Evolutionary conservation across 2,113 vertebrate species (phyloP), one percentile per base, ranked within the genome.

Genomic region (Hippocampus guttulatus): DNA sequence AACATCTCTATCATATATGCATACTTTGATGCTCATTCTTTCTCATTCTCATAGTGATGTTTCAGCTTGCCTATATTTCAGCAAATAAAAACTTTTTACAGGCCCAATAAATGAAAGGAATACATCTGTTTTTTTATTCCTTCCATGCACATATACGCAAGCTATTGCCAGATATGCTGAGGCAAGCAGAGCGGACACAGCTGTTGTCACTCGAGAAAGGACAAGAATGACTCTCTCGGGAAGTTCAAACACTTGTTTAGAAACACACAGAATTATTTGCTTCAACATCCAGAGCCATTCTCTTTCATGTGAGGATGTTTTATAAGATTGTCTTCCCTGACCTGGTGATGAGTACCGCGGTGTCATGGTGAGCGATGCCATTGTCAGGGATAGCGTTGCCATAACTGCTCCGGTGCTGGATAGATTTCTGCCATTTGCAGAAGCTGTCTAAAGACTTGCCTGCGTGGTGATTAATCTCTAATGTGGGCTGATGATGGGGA

Each of bases 341-440:
- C 97, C 97, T 95, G 43, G 97, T 98, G 88, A 99, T 96, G 18
- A 99, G 95, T 74, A 99, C 97, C 0, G 97, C 97, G 0, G 96
- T 99, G 85, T 99, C 97, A 0, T 98, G 97, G 89, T 96, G 94
- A 81, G 97, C 97, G 3, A 99, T 95, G 15, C 97, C 97, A 0
- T 96, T 96, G 88, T 98, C 97, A 0, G 97, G 95, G 79, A 99
- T 97, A 77, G 97, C 95, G 0, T 98, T 98, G 21, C 96, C 96
- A 0, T 97, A 94, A 81, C 95, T 94, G 1, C 91, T 95, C 69
- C 93, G 93, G 89, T 94, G 95, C 83, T 96, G 94, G 41, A 98
- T 98, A 86, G 94, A 95, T 86, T 98, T 98, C 92, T 99, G 97
- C 97, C 97, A 98, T 81, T 97, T 98, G 86, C 97, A 99, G 90